phyloP scores from a whole-genome alignment of 2,888 invertebrate genomes.

The Harpagoxenus sublaevis region DNA sequence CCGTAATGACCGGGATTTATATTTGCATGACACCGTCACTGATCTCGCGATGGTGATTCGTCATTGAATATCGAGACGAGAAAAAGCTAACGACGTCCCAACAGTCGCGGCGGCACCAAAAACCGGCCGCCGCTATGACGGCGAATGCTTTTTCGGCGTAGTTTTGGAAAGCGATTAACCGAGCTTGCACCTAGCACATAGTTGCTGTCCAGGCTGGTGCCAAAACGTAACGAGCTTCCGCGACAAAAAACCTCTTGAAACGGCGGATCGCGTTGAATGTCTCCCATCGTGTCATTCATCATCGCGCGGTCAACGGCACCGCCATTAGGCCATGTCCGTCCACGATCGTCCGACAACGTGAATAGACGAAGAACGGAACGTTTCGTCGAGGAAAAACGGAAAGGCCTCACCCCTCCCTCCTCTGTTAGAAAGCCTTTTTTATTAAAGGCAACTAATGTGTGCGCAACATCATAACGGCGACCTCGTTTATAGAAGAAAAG shows the following conservation, averaged over 20 bases:
- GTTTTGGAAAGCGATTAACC: constrained; percentile 80
- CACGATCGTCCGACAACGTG: constrained; percentile 64
- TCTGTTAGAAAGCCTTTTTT: constrained; percentile 8
- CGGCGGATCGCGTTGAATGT: constrained; percentile 70
- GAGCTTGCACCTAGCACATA: constrained; percentile 70
- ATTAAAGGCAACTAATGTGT: constrained; percentile 7
- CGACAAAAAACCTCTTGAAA: constrained; percentile 73
- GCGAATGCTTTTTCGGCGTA: constrained; percentile 65
- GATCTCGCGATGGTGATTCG: constrained; percentile 49
- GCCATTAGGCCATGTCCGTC: constrained; percentile 67
- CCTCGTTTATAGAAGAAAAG: neutral
- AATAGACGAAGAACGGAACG: constrained; percentile 40
- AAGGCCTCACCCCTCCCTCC: neutral
- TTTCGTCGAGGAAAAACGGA: constrained; percentile 25
- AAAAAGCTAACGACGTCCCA: constrained; percentile 57
- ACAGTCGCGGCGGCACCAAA: constrained; percentile 70
- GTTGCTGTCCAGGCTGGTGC: constrained; percentile 80
- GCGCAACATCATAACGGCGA: neutral
- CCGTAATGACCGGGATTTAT: constrained; percentile 36
- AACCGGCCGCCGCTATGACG: constrained; percentile 68
- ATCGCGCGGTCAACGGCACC: constrained; percentile 67
- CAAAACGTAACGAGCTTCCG: constrained; percentile 77
- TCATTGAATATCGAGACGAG: constrained; percentile 42
- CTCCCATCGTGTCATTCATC: constrained; percentile 76
- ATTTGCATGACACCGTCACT: constrained; percentile 43